Percentiles rank a stretch among this genome's conserved stretches.
phyloP scores from a whole-genome alignment of 1,140 invertebrate genomes.

The Grapholita molesta region DNA sequence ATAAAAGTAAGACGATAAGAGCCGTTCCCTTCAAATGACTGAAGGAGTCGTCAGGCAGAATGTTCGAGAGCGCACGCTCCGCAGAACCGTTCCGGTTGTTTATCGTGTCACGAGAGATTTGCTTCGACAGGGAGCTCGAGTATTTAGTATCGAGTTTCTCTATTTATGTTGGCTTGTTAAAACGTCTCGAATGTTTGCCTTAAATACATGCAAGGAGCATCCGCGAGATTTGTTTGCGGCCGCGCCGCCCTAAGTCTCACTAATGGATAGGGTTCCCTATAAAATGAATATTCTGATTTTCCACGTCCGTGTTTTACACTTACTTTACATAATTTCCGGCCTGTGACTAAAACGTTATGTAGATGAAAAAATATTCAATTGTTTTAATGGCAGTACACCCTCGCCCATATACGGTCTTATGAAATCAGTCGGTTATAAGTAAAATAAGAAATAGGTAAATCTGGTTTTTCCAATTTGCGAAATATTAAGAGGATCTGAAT shows the following conservation, averaged over 20 bases:
- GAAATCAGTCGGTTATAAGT: background rate
- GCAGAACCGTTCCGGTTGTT: constrained; percentile 35
- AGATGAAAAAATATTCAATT: constrained; percentile 38
- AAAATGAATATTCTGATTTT: constrained; percentile 71
- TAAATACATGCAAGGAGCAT: constrained; percentile 60
- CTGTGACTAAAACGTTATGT: constrained; percentile 62
- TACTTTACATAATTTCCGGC: constrained; percentile 74
- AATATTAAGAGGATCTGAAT: too few relatives aligned
- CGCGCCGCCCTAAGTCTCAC: constrained; percentile 46
- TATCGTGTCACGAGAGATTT: constrained; percentile 53
- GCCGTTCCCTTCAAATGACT: constrained; percentile 60
- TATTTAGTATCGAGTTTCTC: constrained; percentile 48
- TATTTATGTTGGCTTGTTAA: constrained; percentile 45
- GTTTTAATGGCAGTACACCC: constrained; percentile 29
- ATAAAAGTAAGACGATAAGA: constrained; percentile 67
- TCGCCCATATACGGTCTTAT: background rate
- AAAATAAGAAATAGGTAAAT: too few relatives aligned
- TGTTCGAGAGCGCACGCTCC: constrained; percentile 35
- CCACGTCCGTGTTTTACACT: constrained; percentile 61
- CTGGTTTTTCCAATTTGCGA: too few relatives aligned
- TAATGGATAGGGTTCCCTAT: constrained; percentile 68
- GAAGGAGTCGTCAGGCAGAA: constrained; percentile 49
- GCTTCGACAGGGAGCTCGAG: constrained; percentile 34
- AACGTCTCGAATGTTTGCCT: constrained; percentile 44
- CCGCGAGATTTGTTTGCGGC: constrained; percentile 56